These are phyloP conservation scores for Sphaeridia pumilis DNA, from an alignment of 2,888 invertebrate species.

Conservation along the genomic window DNA sequence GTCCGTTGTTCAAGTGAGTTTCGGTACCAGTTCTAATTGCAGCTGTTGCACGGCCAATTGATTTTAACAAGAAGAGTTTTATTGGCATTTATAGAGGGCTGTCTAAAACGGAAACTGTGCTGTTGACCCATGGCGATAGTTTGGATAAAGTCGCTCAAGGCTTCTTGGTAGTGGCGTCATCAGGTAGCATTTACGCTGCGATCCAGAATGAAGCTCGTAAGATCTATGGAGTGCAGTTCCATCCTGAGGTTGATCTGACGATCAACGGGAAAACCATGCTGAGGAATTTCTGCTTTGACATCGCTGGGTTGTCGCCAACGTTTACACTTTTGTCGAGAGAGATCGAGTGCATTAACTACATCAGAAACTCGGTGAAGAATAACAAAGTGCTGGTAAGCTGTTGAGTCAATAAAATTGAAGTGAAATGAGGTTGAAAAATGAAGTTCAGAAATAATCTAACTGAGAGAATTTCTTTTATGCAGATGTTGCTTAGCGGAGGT, in stretches of 20 bases:
- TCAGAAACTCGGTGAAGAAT: constrained; percentile 73
- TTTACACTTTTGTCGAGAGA: constrained; percentile 83
- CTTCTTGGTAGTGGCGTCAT: constrained; percentile 75
- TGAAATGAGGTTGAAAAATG: too few relatives aligned
- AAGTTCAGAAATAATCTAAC: too few relatives aligned
- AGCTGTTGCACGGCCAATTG: neutral
- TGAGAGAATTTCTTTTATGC: constrained; percentile 36
- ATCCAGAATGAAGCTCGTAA: constrained; percentile 82
- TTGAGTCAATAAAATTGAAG: neutral
- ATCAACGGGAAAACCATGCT: constrained; percentile 81
- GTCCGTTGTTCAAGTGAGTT: constrained; percentile 82
- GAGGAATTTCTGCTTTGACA: constrained; percentile 85
- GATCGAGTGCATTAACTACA: constrained; percentile 80
- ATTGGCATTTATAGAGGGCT: constrained; percentile 65
- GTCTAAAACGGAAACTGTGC: constrained; percentile 72
- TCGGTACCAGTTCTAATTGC: neutral
- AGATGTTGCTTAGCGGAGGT: constrained; percentile 91
- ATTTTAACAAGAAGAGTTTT: neutral
- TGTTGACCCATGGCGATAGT: constrained; percentile 95
- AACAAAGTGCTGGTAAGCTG: constrained; percentile 79
- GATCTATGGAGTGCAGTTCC: constrained; percentile 95
- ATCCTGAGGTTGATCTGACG: constrained; percentile 96
- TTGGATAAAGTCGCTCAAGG: constrained; percentile 80
- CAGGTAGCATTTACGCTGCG: constrained; percentile 70
- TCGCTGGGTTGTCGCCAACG: constrained; percentile 71